Conservation (phyloP, 2,113 vertebrate genomes). For the Lichenostomus cassidix region DNA sequence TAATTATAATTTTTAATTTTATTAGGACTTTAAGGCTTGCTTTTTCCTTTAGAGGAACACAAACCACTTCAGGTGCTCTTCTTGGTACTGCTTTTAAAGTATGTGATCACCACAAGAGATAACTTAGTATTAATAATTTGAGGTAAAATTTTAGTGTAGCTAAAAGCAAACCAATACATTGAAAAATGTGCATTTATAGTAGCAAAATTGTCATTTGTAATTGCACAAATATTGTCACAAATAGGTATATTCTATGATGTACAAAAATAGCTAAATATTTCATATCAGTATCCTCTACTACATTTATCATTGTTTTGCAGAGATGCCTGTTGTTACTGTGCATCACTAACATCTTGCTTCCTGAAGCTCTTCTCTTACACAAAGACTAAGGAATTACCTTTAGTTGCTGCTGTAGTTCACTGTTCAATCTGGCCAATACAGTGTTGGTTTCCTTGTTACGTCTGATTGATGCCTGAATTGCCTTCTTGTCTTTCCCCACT, state of each 20-base stretch:
- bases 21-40: background rate
- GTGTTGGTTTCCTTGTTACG: slow-evolving; percentile 99
- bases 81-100: background rate
- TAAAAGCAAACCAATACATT: background rate
- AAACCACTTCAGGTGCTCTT: background rate
- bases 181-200: background rate
- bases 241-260: background rate
- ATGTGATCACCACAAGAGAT: background rate
- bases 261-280: background rate
- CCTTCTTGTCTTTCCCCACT: slow-evolving; percentile 96
- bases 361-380: background rate
- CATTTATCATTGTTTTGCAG: background rate
- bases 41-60: background rate
- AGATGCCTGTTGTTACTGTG: background rate
- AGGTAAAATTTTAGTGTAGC: background rate
- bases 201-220: background rate
- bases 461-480: slow-evolving; percentile 98
- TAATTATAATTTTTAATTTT: background rate
- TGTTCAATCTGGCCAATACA: slow-evolving; percentile 96
- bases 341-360: background rate
- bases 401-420: slow-evolving; percentile 96
- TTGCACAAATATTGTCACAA: background rate
- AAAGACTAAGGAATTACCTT: slow-evolving; percentile 80
- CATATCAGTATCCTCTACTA: background rate
- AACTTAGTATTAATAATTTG: background rate